A percentile compares a stretch with the other conserved stretches of the same genome.
These are phyloP conservation scores for Dicranocentrus wangi DNA, from an alignment of 2,888 invertebrate species.

Conservation along the genomic window DNA sequence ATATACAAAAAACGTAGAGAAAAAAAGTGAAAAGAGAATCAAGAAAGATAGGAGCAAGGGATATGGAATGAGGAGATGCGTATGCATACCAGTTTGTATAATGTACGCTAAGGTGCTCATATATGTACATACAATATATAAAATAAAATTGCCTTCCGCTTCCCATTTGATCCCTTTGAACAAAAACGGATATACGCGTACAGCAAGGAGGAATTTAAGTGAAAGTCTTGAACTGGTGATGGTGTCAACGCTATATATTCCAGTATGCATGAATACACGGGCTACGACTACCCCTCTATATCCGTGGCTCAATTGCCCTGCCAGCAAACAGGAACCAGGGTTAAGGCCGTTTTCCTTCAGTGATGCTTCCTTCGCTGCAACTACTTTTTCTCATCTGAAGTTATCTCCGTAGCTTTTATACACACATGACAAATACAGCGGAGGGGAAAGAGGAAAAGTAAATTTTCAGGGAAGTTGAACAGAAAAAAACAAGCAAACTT, in stretches of 20 bases:
- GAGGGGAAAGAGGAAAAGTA: conserved; percentile 55
- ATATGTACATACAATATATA: conserved; percentile 44
- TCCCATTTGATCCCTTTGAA: conserved; percentile 43
- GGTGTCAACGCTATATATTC: too few relatives aligned
- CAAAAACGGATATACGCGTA: neutral
- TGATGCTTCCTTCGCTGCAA: conserved; percentile 36
- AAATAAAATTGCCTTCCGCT: conserved; percentile 51
- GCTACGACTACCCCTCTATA: neutral
- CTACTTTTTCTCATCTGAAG: conserved; percentile 19
- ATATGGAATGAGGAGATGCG: neutral
- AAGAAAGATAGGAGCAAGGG: neutral
- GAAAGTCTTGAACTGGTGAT: too few relatives aligned
- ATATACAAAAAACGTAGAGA: conserved; percentile 3
- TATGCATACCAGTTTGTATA: neutral
- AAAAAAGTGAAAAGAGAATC: neutral
- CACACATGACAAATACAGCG: conserved; percentile 16
- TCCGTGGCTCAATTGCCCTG: conserved; percentile 3
- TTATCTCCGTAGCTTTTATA: conserved; percentile 23
- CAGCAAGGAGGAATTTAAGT: too few relatives aligned
- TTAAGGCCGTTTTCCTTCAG: conserved; percentile 53
- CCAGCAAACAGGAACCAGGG: conserved; percentile 48
- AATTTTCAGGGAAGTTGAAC: conserved; percentile 56
- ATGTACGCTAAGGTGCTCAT: too few relatives aligned
- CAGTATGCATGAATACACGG: too few relatives aligned
- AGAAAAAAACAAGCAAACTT: conserved; percentile 47